Conservation (phyloP, 2,888 invertebrate species). For the Idaea straminata region DNA sequence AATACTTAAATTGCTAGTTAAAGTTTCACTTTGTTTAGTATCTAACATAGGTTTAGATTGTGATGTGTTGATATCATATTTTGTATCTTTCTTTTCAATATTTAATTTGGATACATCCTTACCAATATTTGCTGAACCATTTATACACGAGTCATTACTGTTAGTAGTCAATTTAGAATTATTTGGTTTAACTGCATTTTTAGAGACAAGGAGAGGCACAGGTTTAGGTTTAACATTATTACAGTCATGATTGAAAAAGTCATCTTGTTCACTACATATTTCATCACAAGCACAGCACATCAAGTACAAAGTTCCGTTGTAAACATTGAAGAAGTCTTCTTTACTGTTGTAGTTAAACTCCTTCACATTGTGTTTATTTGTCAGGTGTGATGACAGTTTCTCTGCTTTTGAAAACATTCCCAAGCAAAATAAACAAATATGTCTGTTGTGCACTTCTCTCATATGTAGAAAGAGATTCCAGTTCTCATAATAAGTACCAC, state of each 20-base stretch:
- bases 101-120: constrained; percentile 47
- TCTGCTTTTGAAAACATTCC: constrained; percentile 91
- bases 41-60: constrained; percentile 42
- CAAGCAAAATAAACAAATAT: constrained; percentile 90
- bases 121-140: constrained; percentile 49
- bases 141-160: constrained; percentile 48
- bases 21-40: constrained; percentile 41
- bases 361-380: constrained; percentile 88
- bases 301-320: constrained; percentile 85
- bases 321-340: constrained; percentile 83
- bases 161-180: constrained; percentile 54
- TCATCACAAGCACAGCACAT: constrained; percentile 91
- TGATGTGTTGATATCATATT: constrained; percentile 46
- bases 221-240: constrained; percentile 73
- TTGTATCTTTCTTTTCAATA: constrained; percentile 55
- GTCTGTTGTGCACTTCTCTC: constrained; percentile 89
- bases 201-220: constrained; percentile 73
- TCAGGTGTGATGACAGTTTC: constrained; percentile 87
- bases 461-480: constrained; percentile 93
- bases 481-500: constrained; percentile 91
- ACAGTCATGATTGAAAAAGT: constrained; percentile 88
- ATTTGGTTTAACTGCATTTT: constrained; percentile 61
- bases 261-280: constrained; percentile 87
- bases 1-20: constrained; percentile 54
- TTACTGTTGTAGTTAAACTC: constrained; percentile 84